Evolutionary conservation across 2,888 invertebrate genomes (phyloP), one percentile per base, ranked within the genome.

Genomic region (Rhynchonema sp.): DNA sequence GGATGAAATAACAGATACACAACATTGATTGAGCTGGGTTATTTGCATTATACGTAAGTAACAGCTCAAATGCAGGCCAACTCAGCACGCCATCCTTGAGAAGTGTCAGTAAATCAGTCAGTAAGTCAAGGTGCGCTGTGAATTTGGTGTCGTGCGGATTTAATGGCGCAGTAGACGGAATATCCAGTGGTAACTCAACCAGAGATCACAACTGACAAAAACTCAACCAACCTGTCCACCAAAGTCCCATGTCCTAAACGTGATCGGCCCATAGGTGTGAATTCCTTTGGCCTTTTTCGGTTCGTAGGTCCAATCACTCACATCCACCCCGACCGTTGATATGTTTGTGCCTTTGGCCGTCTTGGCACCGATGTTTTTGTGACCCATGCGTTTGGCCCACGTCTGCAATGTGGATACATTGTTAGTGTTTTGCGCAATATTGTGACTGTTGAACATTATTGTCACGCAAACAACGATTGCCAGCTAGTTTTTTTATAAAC

Each of bases 321-420:
- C 92, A 75, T 96, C 96, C 28, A 98, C 94, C 26, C 94, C 94
- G 46, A 96, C 94, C 0, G 94, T 96, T 0, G 92, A 92, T 74
- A 94, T 83, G 67, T 85, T 86, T 25, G 82, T 83, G 9, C 86
- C 86, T 61, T 84, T 81, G 0, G 82, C 80, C 1, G 83, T 84
- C 70, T 83, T 84, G 1, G 83, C 80, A 52, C 84, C 82, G 56
- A 85, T 83, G 66, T 83, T 83, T 70, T 86, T 85, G 74, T 89
- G 88, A 38, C 90, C 90, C 87, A 91, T 90, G 57, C 91, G 82
- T 73, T 87, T 87, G 0, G 90, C 86, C 91, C 91, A 91, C 73
- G 90, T 89, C 82, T 88, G 55, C 1, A 79, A 53, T 76, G 22
- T 6, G 56, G 46, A 22, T 38, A 13, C 55, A n/a, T 30, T 38